Evolutionary conservation across 2,797 vertebrate genomes (phyloP).

Genomic region (Perdix hodgsoniae): DNA sequence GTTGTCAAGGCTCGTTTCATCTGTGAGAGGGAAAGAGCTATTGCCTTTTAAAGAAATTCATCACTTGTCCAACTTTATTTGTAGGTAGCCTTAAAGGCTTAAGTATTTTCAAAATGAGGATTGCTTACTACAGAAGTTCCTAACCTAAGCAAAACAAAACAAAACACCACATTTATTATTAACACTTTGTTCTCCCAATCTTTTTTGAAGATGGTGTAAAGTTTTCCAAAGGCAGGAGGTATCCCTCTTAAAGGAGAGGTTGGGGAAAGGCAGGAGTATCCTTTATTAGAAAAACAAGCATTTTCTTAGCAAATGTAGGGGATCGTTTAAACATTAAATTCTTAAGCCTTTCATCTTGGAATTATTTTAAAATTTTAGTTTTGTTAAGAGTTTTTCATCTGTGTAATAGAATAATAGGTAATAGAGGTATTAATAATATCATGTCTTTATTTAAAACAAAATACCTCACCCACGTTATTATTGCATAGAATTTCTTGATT

Average conservation of each 20-base stretch:
- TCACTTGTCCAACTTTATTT: not conserved
- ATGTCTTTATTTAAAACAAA: not conserved
- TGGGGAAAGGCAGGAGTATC: not conserved
- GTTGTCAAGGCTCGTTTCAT: not conserved
- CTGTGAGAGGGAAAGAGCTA: no score
- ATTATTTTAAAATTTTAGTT: not conserved
- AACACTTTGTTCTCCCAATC: not conserved
- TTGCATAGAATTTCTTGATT: not conserved
- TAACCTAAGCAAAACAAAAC: not conserved
- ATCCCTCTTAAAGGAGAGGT: not conserved
- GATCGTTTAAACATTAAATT: not conserved
- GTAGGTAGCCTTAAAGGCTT: not conserved
- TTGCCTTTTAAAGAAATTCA: not conserved
- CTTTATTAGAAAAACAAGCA: not conserved
- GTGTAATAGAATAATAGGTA: not conserved
- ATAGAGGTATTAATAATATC: not conserved
- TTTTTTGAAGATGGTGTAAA: not conserved
- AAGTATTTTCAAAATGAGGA: rapidly evolving
- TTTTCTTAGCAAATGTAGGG: not conserved
- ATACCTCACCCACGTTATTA: not conserved
- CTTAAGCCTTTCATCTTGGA: not conserved
- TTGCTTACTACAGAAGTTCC: not conserved
- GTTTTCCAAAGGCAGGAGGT: not conserved
- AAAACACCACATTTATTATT: not conserved
- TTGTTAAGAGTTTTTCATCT: not conserved